Conservation (phyloP, 2,113 vertebrate species). For the Sialia sialis region DNA sequence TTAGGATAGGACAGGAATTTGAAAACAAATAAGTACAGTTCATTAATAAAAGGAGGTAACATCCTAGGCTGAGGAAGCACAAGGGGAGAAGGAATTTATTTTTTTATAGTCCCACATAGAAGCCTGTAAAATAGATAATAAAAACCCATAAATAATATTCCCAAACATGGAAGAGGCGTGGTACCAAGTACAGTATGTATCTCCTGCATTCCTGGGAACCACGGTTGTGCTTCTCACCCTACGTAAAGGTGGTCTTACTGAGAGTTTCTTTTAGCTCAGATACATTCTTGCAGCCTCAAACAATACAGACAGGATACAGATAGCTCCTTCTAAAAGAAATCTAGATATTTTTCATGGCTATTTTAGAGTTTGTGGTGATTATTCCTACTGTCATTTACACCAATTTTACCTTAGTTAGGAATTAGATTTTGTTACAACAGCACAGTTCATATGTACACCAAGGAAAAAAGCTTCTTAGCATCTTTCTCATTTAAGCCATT, state of each 20-base stretch:
- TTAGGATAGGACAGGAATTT: conserved; percentile 3
- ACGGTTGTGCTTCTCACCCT: not conserved
- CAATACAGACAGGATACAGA: not conserved
- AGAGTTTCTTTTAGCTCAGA: not conserved
- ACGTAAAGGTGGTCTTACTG: not conserved
- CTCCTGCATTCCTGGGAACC: not conserved
- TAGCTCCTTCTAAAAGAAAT: not conserved
- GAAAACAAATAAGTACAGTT: not conserved
- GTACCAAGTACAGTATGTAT: not conserved
- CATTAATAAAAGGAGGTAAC: not conserved
- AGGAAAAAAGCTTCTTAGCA: not conserved
- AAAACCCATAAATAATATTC: not conserved
- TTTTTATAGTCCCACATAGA: not conserved
- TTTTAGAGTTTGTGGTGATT: not conserved
- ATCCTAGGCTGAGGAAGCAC: not conserved
- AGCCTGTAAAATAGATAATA: not conserved
- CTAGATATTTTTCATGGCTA: not conserved
- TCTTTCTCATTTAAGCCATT: not conserved
- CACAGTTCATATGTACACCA: not conserved
- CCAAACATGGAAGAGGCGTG: not conserved
- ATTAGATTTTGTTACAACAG: not conserved
- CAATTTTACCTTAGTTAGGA: not conserved
- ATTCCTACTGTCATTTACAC: not conserved
- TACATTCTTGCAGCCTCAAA: not conserved
- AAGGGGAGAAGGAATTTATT: not conserved